Base-by-base conservation (phyloP, 2,888 invertebrate genomes). In the Nomada fabriciana region DNA sequence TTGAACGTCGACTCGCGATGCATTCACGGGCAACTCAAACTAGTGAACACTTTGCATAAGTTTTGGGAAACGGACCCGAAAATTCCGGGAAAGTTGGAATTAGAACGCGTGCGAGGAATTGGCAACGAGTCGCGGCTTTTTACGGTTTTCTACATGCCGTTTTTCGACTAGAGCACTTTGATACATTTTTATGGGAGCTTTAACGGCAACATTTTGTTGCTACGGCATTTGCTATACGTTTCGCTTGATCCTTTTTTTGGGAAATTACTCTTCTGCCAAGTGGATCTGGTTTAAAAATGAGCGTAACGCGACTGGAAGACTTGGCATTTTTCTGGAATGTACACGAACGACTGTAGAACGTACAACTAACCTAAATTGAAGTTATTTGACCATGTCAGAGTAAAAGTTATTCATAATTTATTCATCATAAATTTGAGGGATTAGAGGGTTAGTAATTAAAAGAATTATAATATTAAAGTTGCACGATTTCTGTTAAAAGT, bases 101-200 rank as follows among this genome's bases (percentile, higher is more conserved):
- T 67, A 57, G 20, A 70, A 76, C 70, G 64, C 59, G 47, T 5
- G 50, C 20, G 29, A 65, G 55, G 60, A 76, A 76, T 76, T 76
- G 61, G 71, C 67, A 71, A 80, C 50, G 61, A 61, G 55, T 36
- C 50, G 50, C 20, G 50, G 59, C 59, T 20, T 55, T 67, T 23
- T 25, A 23, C 11, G 15, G 20, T 61, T 47, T 36, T 42, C 23
- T 7, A 5, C 1, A 43, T 76, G 20, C 42, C 18, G 18, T 20
- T 42, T 42, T 11, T 13, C 53, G 13, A 15, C 60, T 13, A 15
- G 10, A 23, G 29, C 20, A 25, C 18, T 59, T 67, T 67, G 47
- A 43, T 59, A 42, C 29, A 65, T 65, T 55, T 55, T 65, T 65
- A 65, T 53, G n/a, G 18, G 43, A 18, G 23, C n/a, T 42, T 70